Percentiles rank a stretch among this genome's conserved stretches.
Conservation (phyloP, 2,113 vertebrate genomes). For the Petroica traversi region DNA sequence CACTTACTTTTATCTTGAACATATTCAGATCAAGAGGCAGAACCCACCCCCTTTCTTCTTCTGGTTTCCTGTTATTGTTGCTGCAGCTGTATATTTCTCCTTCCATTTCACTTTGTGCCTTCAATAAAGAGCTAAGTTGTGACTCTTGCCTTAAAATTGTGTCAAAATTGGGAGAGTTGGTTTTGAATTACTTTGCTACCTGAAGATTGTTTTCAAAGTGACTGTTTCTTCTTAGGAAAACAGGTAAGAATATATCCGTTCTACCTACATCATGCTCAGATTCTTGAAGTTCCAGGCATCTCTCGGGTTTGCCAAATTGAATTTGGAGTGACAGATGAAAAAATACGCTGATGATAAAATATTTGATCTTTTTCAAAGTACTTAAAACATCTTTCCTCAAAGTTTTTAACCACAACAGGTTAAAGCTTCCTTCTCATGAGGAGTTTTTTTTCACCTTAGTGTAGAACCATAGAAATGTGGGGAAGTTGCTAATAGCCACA, state of each 20-base stretch:
- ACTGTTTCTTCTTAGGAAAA: conserved; percentile 31
- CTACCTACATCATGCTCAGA: neutral
- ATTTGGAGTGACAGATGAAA: neutral
- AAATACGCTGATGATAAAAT: neutral
- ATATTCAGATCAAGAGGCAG: neutral
- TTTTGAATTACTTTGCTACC: conserved; percentile 29
- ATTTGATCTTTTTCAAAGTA: neutral
- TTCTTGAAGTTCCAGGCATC: conserved; percentile 49
- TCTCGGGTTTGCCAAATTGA: neutral
- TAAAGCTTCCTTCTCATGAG: neutral
- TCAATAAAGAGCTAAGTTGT: conserved; percentile 3
- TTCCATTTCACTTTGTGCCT: conserved; percentile 4
- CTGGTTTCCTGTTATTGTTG: conserved; percentile 57
- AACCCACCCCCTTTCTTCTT: conserved; percentile 40
- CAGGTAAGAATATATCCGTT: conserved; percentile 49
- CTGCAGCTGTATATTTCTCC: conserved; percentile 41
- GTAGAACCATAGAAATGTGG: neutral
- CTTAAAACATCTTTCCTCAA: neutral
- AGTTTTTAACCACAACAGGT: neutral
- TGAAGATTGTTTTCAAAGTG: conserved; percentile 7
- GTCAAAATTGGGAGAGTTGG: neutral
- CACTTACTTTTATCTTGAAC: neutral
- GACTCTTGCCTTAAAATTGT: neutral
- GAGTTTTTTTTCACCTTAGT: neutral
- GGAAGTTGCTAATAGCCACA: neutral